These are phyloP conservation scores for Notodromas monacha DNA, from an alignment of 2,888 invertebrate species.

Conservation along the genomic window DNA sequence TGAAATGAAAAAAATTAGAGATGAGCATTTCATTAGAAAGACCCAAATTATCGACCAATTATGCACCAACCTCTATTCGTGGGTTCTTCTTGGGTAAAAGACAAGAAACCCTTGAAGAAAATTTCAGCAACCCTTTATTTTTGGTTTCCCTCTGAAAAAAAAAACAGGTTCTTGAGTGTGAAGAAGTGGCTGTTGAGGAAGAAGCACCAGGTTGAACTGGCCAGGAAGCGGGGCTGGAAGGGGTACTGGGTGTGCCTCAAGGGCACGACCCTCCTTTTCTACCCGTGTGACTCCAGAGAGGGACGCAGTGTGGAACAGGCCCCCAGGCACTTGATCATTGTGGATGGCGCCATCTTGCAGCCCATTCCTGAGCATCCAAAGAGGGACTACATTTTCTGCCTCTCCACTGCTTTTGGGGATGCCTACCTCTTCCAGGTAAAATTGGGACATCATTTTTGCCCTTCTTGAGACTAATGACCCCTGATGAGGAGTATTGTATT, in stretches of 20 bases:
- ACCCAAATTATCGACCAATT: no score
- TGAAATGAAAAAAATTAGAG: no score
- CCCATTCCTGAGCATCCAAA: slow-evolving; percentile 97
- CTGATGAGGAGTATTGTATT: no score
- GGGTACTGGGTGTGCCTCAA: slow-evolving; percentile 95
- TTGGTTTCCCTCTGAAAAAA: no score
- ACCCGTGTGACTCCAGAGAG: slow-evolving; percentile 71
- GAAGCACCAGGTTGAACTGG: slow-evolving; percentile 65
- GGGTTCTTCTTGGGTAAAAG: no score
- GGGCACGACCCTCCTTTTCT: slow-evolving; percentile 78
- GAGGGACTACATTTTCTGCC: slow-evolving; percentile 83
- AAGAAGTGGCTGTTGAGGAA: slow-evolving; percentile 91
- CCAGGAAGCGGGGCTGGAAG: slow-evolving; percentile 84
- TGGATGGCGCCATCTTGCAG: slow-evolving; percentile 88
- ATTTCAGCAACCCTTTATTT: no score
- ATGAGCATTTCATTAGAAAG: no score
- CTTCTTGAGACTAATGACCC: no score
- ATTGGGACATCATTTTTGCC: no score
- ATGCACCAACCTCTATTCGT: no score
- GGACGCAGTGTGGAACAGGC: slow-evolving; percentile 45
- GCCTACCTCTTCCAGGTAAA: slow-evolving; percentile 75
- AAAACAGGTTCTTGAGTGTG: slow-evolving; percentile 59
- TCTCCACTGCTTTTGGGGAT: slow-evolving; percentile 90
- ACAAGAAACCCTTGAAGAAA: no score
- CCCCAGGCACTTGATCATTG: slow-evolving; percentile 76